Percentiles rank a stretch among this genome's conserved stretches.
phyloP scores from a whole-genome alignment of 2,797 vertebrate genomes.

The Huso huso region DNA sequence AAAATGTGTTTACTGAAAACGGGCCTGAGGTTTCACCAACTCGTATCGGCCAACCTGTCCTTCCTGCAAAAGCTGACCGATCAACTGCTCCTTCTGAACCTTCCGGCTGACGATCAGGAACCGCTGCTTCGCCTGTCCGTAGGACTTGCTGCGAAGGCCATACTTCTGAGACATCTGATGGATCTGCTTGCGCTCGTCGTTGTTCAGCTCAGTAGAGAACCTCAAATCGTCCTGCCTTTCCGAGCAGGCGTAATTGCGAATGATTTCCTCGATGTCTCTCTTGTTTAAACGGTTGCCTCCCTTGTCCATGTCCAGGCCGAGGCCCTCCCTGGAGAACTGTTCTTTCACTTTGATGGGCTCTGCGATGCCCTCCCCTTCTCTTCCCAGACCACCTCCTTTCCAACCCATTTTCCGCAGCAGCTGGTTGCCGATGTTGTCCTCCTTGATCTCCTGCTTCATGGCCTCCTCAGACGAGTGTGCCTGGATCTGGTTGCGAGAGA shows the following conservation, averaged over 20 bases:
- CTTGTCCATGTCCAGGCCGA: constrained; percentile 77
- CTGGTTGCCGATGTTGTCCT: constrained; percentile 96
- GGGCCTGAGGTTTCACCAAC: constrained; percentile 84
- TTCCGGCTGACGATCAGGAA: constrained; percentile 89
- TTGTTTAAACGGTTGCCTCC: constrained; percentile 73
- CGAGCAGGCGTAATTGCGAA: constrained; percentile 82
- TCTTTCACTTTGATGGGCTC: constrained; percentile 93
- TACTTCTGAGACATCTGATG: constrained; percentile 90
- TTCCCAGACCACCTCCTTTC: constrained; percentile 89
- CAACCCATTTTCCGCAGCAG: constrained; percentile 97
- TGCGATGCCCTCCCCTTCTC: constrained; percentile 86
- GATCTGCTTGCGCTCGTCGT: constrained; percentile 89
- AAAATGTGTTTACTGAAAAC: too few relatives aligned
- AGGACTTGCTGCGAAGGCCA: constrained; percentile 89
- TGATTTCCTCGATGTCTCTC: constrained; percentile 86
- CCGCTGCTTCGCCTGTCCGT: constrained; percentile 79
- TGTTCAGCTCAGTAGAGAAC: constrained; percentile 89
- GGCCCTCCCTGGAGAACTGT: constrained; percentile 86
- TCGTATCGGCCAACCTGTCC: constrained; percentile 91
- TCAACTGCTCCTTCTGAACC: constrained; percentile 82
- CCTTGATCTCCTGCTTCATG: constrained; percentile 81
- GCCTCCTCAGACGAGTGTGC: constrained; percentile 72
- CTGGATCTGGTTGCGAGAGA: constrained; percentile 87
- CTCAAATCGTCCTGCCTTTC: constrained; percentile 86
- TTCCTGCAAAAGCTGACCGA: constrained; percentile 87